Base-by-base conservation (phyloP, 2,113 vertebrate genomes). In the Protobothrops mucrosquamatus region DNA sequence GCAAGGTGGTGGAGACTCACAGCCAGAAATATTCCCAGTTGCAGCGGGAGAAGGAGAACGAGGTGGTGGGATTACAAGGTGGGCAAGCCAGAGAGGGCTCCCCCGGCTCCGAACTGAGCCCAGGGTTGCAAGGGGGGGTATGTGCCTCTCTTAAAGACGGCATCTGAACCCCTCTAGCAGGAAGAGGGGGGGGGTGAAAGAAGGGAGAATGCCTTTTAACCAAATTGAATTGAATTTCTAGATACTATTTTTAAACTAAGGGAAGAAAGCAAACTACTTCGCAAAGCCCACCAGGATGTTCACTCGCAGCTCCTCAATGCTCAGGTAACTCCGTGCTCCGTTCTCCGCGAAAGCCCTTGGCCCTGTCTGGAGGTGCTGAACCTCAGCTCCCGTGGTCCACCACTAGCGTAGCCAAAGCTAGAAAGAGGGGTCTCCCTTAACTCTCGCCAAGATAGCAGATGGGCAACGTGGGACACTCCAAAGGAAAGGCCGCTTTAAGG, bases 221-320 rank as follows among this genome's bases (percentile, higher is more conserved):
- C 14, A 2, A 87, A 24, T 10, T n/a, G 48, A 54, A 87, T 14
- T 87, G 51, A 34, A 22, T 34, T 24, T 93, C 54, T 95, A 98
- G 98, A 98, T 52, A 97, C 95, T 0, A 93, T 98, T 34, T 93
- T 91, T 22, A 98, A 98, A 88, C 96, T 98, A 0, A 64, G 95
- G 93, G 97, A 98, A 51, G 98, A 98, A 93, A 98, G 97, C 93
- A 98, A 96, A 12, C 96, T 97, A 0, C 96, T 98, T 3, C 96
- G 97, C 48, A 97, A 97, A 1, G 96, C 98, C 0, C 97, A 98
- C 85, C 97, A 97, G 86, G 97, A 98, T 3, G 95, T 98, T 52
- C 97, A 98, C 64, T 86, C 94, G 0, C 97, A 98, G 93, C 97
- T 98, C 14, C 95, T 97, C 10, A 94, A 0, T 1, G 97, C 97